Evolutionary conservation across 1,140 invertebrate species (phyloP), one percentile per base, ranked within the genome.

Genomic region (Sitodiplosis mosellana): DNA sequence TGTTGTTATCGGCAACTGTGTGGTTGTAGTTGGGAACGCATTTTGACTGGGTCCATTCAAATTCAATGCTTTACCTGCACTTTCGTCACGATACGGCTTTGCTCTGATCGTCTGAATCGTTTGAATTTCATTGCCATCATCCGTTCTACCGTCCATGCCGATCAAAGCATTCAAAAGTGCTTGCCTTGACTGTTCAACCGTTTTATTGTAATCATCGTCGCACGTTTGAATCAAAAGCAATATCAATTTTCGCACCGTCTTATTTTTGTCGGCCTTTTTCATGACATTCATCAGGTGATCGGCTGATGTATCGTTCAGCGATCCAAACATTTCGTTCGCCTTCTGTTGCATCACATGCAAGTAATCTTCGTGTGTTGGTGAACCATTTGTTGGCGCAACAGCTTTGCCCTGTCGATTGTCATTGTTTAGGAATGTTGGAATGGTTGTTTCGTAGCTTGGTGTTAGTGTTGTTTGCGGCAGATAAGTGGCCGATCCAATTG

Each of bases 251-350:
- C 79, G 69, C 0, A 85, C 79, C 1, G 80, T 79, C 40, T 76
- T 77, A 58, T 85, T 85, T 48, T 72, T 76, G 54, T 80, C 77
- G 2, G 82, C 83, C 60, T 83, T 76, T 53, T 80, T 77, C 81
- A 87, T 86, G 6, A 83, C 78, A 49, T 76, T 74, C 70, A 81
- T 80, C 37, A 86, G 60, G 44, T 80, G 80, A 54, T 78, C 72
- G 0, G 78, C 75, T 52, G 80, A 80, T 1, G 80, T 75, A 33
- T 76, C 76, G 54, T 87, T 86, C 36, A 87, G 67, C 11, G 75
- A 77, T 1, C 77, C 76, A 55, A 85, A 78, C 56, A 85, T 77
- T 58, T 81, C 72, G 51, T 80, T 76, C 5, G 79, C 80, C 54
- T 75, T 77, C 46, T 71, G 66, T 48, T 74, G 71, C 38, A 75